A percentile compares a stretch with the other conserved stretches of the same genome.
Conservation (phyloP, 2,113 vertebrate species). For the Peromyscus leucopus region DNA sequence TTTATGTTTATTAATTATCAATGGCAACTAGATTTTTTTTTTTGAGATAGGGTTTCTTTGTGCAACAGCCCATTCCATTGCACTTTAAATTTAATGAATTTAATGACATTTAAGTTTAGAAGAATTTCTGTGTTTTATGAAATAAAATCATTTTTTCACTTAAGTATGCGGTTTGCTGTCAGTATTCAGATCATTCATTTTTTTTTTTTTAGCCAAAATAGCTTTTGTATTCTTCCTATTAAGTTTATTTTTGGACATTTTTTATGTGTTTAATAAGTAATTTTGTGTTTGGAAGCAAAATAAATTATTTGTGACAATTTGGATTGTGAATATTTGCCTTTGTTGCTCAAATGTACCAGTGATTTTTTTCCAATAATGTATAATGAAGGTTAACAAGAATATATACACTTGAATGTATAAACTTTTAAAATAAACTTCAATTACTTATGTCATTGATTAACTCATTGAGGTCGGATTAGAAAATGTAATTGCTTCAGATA, state of each 20-base stretch:
- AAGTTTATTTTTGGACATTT: constrained; percentile 60
- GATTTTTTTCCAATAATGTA: constrained; percentile 33
- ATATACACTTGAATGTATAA: not conserved
- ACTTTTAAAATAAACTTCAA: constrained; percentile 42
- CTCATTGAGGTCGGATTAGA: constrained; percentile 8
- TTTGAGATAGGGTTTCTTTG: too few species aligned
- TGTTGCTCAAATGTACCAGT: constrained; percentile 44
- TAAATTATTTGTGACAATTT: constrained; percentile 42
- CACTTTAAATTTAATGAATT: constrained; percentile 22
- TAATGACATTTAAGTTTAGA: constrained; percentile 19
- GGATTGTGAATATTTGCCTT: constrained; percentile 46
- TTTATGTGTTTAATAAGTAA: constrained; percentile 52
- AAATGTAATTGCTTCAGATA: constrained; percentile 48
- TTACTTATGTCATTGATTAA: not conserved
- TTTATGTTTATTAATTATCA: not conserved
- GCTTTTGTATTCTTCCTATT: not conserved
- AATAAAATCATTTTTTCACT: not conserved
- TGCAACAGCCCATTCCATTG: not conserved
- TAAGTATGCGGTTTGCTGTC: not conserved
- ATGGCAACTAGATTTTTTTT: not conserved
- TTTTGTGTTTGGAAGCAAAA: constrained; percentile 50
- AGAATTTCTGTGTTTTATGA: not conserved
- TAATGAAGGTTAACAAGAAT: constrained; percentile 3
- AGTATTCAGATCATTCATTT: not conserved
- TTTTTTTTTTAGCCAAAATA: constrained; percentile 41